Evolutionary conservation across 2,888 invertebrate species (phyloP).

Genomic region (Synanthedon myopaeformis): DNA sequence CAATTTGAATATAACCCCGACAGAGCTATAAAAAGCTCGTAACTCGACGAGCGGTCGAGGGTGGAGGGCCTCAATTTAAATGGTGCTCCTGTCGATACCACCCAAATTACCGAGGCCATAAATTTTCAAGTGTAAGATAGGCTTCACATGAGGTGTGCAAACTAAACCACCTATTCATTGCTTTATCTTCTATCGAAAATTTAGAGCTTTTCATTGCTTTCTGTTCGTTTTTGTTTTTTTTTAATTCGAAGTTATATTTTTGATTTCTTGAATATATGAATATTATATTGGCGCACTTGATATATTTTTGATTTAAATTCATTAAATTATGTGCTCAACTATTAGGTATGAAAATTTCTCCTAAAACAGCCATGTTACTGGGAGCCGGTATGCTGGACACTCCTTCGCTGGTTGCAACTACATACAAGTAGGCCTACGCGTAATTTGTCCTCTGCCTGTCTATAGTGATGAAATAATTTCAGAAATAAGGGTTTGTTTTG

Average conservation of each 20-base stretch:
- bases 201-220: too few species aligned
- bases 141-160: slow-evolving; percentile 7
- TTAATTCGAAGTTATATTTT: too few species aligned
- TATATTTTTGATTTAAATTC: not conserved
- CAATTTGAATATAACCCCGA: slow-evolving; percentile 8
- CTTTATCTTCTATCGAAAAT: not conserved
- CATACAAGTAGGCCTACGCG: not conserved
- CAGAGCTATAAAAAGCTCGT: slow-evolving; percentile 3
- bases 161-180: slow-evolving; percentile 7
- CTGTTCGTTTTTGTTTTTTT: too few species aligned
- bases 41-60: slow-evolving; percentile 1
- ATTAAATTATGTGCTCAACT: not conserved
- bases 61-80: slow-evolving; percentile 9
- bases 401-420: too few species aligned
- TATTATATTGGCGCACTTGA: not conserved
- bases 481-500: too few species aligned
- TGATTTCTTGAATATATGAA: not conserved
- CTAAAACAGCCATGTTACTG: too few species aligned
- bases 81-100: slow-evolving; percentile 11
- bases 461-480: not conserved
- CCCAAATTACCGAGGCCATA: slow-evolving; percentile 11
- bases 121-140: slow-evolving; percentile 11
- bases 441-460: not conserved
- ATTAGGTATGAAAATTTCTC: not conserved
- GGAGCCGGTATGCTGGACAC: too few species aligned